Evolutionary conservation across 2,888 invertebrate genomes (phyloP).

Genomic region (Trypoxylon attenuatum): DNA sequence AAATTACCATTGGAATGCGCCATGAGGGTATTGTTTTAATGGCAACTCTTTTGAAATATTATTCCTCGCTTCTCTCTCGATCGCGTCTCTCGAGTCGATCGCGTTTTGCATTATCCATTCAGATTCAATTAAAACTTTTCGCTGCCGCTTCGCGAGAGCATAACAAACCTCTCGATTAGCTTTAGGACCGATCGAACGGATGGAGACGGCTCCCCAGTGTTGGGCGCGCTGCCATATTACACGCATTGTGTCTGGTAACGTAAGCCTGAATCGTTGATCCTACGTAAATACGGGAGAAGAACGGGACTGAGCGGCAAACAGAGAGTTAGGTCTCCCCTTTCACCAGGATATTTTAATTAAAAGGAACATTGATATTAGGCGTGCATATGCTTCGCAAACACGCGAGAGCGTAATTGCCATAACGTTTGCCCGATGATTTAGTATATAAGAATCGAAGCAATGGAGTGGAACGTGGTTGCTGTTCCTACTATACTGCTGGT

Average conservation of each 20-base stretch:
- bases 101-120: constrained; percentile 21
- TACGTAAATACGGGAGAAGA: constrained; percentile 37
- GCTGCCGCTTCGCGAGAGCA: constrained; percentile 36
- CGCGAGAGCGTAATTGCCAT: neutral
- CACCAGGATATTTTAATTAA: constrained; percentile 31
- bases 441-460: no score
- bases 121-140: constrained; percentile 53
- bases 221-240: constrained; percentile 20
- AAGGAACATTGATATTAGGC: constrained; percentile 17
- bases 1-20: no score
- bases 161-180: constrained; percentile 44
- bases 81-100: neutral
- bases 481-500: no score
- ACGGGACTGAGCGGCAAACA: neutral
- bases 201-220: constrained; percentile 2
- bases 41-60: no score
- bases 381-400: constrained; percentile 1
- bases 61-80: neutral
- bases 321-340: constrained; percentile 11
- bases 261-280: constrained; percentile 18
- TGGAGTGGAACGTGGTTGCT: no score
- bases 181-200: constrained; percentile 32
- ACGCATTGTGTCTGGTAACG: constrained; percentile 32
- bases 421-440: neutral
- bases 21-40: no score